phyloP scores from a whole-genome alignment of 2,113 vertebrate genomes.

The Eidolon helvum region DNA sequence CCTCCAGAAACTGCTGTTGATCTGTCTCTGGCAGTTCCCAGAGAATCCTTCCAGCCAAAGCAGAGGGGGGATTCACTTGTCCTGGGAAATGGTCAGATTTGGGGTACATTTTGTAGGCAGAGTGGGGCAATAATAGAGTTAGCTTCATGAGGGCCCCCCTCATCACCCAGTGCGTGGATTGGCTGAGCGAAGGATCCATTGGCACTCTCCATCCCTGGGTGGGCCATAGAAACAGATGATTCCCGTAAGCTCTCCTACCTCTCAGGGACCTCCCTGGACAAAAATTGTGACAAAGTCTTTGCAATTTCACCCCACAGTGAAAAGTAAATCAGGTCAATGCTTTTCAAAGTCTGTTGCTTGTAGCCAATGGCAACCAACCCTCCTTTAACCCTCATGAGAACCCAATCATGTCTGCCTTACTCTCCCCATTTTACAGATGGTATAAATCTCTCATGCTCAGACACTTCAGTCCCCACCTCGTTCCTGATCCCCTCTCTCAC shows the following conservation, averaged over 20 bases:
- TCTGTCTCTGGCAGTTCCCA: background rate
- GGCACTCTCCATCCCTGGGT: background rate
- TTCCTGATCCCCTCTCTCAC: background rate
- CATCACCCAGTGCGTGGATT: background rate
- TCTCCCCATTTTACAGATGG: background rate
- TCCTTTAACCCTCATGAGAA: background rate
- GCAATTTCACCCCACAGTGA: background rate
- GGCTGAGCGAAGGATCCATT: background rate
- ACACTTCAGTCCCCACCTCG: background rate
- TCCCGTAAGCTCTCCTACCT: background rate
- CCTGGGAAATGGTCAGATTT: background rate
- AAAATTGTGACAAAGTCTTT: background rate
- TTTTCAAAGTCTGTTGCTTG: background rate
- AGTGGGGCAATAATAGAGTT: background rate
- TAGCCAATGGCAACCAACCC: background rate
- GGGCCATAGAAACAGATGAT: background rate
- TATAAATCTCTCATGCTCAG: background rate
- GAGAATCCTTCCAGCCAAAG: background rate
- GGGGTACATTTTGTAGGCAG: background rate
- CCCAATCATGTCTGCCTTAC: background rate
- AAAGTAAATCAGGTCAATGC: background rate
- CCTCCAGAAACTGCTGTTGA: background rate
- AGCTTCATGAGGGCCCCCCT: background rate
- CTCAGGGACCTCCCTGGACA: background rate
- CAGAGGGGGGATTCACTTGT: background rate